phyloP scores from a whole-genome alignment of 35 echinoderm and acorn worm genomes.

The Acanthaster planci region DNA sequence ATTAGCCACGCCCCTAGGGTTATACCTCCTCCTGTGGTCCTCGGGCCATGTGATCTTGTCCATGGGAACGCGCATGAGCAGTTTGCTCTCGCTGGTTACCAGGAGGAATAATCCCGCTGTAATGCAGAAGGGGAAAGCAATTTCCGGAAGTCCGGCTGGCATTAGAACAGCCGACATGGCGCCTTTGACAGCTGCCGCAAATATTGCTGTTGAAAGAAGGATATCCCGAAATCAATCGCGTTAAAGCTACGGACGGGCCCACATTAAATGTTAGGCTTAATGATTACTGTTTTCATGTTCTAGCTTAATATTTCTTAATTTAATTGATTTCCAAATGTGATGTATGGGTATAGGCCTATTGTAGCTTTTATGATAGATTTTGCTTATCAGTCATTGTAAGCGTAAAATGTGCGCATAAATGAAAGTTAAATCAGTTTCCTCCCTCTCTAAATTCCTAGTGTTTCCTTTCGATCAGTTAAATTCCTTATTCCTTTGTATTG shows the following conservation, averaged over 20 bases:
- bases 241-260: background rate
- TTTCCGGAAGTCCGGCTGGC: conserved; percentile 27
- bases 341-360: no score
- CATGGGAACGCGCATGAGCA: conserved; percentile 56
- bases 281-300: background rate
- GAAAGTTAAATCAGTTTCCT: no score
- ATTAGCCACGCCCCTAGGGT: conserved; percentile 10
- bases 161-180: conserved; percentile 39
- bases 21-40: conserved; percentile 62
- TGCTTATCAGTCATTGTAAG: no score
- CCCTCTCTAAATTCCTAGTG: no score
- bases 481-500: no score
- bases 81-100: conserved; percentile 52
- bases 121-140: conserved; percentile 70
- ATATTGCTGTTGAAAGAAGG: conserved; percentile 42
- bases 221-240: conserved; percentile 15
- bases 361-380: no score
- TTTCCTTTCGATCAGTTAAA: no score
- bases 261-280: background rate
- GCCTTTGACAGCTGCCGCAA: conserved; percentile 48
- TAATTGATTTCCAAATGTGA: no score
- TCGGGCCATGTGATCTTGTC: conserved; percentile 75
- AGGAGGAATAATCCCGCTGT: conserved; percentile 52
- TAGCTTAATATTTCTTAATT: no score
- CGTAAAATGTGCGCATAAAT: no score